Evolutionary conservation across 2,888 invertebrate genomes (phyloP).

Genomic region (Molanna angustata): DNA sequence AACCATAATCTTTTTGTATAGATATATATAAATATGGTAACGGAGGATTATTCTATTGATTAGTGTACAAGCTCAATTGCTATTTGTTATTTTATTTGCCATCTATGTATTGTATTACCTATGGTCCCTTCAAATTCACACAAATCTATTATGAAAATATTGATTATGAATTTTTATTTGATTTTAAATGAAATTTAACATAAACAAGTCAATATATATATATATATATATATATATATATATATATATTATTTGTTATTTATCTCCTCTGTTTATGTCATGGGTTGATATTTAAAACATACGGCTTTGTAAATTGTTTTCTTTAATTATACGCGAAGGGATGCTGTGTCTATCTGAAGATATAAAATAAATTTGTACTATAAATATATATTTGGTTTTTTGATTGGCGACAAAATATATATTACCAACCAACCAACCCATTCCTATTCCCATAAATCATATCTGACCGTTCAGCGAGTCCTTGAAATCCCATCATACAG

Average conservation of each 20-base stretch:
- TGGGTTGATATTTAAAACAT: conserved; percentile 54
- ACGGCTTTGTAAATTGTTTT: conserved; percentile 71
- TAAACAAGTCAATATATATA: conserved; percentile 14
- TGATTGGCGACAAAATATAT: conserved; percentile 26
- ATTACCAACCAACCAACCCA: no score
- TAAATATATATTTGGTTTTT: conserved; percentile 41
- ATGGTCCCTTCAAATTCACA: conserved; percentile 24
- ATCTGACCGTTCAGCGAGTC: no score
- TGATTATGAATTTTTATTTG: conserved; percentile 17
- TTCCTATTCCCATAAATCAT: no score
- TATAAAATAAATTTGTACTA: conserved; percentile 71
- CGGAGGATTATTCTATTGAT: no score
- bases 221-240: neutral
- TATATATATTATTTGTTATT: conserved; percentile 28
- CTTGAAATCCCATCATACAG: no score
- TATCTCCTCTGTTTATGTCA: conserved; percentile 21
- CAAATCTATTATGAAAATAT: conserved; percentile 21
- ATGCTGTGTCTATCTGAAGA: conserved; percentile 69
- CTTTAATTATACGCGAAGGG: conserved; percentile 68
- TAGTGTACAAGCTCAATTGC: conserved; percentile 25
- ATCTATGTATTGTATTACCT: conserved; percentile 17
- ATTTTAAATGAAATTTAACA: conserved; percentile 8
- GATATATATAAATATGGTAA: no score
- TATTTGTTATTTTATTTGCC: conserved; percentile 25
- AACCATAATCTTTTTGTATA: no score